A percentile compares a stretch with the other conserved stretches of the same genome.
Conservation (phyloP, 2,797 vertebrate species). For the Nyctibius grandis region DNA sequence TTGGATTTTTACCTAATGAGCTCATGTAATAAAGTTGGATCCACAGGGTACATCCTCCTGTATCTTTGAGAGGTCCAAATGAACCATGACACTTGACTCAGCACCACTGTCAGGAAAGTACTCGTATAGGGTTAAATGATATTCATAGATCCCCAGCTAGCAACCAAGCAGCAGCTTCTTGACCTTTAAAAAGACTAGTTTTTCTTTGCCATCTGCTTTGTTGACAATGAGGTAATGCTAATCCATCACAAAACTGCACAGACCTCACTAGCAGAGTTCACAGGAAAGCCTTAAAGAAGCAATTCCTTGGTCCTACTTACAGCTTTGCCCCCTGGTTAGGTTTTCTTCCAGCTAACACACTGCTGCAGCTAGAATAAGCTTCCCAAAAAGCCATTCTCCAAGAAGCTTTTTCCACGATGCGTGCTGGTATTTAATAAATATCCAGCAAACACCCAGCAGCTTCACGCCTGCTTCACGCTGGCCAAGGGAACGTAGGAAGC, state of each 20-base stretch:
- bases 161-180: not conserved
- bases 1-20: not conserved
- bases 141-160: not conserved
- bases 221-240: not conserved
- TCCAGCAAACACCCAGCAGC: not conserved
- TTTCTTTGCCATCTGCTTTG: not conserved
- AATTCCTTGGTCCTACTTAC: not conserved
- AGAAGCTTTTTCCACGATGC: not conserved
- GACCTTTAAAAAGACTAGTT: not conserved
- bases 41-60: not conserved
- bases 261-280: not conserved
- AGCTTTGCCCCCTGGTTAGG: rapidly evolving
- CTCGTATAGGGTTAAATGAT: not conserved
- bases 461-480: not conserved
- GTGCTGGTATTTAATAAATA: not conserved
- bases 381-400: not conserved
- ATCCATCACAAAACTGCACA: not conserved
- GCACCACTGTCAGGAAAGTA: not conserved
- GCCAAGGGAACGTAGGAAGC: not conserved
- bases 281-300: not conserved
- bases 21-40: not conserved
- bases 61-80: not conserved
- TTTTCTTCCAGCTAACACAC: not conserved
- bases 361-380: not conserved
- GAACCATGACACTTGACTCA: not conserved